A percentile compares a stretch with the other conserved stretches of the same genome.
These are phyloP conservation scores for Sparus aurata DNA, from an alignment of 2,797 vertebrate species.

Conservation along the genomic window DNA sequence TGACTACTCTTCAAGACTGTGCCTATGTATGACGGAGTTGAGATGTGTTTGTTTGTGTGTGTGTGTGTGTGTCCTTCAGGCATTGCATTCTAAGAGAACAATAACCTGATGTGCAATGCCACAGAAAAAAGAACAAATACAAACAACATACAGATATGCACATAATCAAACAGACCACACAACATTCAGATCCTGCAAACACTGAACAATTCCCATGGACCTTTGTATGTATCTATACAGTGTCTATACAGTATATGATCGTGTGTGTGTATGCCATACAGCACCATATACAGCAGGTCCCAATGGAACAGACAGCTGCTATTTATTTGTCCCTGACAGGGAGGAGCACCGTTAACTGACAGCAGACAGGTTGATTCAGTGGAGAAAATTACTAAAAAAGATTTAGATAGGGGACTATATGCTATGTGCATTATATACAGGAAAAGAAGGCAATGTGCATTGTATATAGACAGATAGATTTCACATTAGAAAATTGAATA, in stretches of 20 bases:
- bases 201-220: slow-evolving; percentile 22
- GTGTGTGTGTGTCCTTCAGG: background rate
- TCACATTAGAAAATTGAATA: too few relatives aligned
- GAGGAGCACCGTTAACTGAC: slow-evolving; percentile 24
- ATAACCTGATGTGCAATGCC: background rate
- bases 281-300: slow-evolving; percentile 36
- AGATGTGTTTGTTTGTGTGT: background rate
- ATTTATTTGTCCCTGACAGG: slow-evolving; percentile 34
- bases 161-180: slow-evolving; percentile 25
- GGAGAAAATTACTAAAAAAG: too few relatives aligned
- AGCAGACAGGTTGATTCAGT: background rate
- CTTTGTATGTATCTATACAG: background rate
- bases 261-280: slow-evolving; percentile 29
- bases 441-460: too few relatives aligned
- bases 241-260: background rate
- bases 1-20: slow-evolving; percentile 2
- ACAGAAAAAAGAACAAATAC: slow-evolving; percentile 10
- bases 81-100: slow-evolving; percentile 11
- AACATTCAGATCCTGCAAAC: slow-evolving; percentile 20
- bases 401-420: too few relatives aligned
- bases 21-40: background rate
- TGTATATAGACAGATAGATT: too few relatives aligned
- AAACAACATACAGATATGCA: slow-evolving; percentile 20
- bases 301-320: slow-evolving; percentile 20
- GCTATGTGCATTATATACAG: too few relatives aligned